Evolutionary conservation across 2,888 invertebrate genomes (phyloP), one percentile per base, ranked within the genome.

Genomic region (Nowickia ferox): DNA sequence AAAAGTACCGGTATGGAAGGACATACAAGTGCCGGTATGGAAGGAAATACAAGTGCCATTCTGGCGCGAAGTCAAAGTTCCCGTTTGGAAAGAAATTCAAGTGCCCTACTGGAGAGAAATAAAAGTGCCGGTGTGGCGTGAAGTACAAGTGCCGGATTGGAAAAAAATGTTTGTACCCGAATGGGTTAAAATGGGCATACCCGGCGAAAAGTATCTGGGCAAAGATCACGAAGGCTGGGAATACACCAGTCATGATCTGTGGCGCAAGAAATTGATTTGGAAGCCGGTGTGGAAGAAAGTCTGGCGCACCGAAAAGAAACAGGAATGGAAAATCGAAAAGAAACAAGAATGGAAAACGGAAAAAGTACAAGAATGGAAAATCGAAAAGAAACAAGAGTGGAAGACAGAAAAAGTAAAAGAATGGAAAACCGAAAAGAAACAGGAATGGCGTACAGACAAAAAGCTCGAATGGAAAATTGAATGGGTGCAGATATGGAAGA

Each of bases 201-300:
- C 96, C 0, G 97, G 97, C 9, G 96, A 96, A 89, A 96, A 97
- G 91, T 96, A 95, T 89, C 93, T 96, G 84, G 97, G 97, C 30
- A 96, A 96, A 90, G 97, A 97, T 93, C 95, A 96, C 84, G 95
- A 96, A 77, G 97, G 97, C 13, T 96, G 96, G 95, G 96, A 97
- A 91, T 96, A 96, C 90, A 96, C 96, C 48, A 96, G 96, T 59
- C 97, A 97, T 90, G 97, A 97, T 92, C 93, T 97, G 44, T 97
- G 97, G 97, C 96, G 96, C 91, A 97, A 97, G 93, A 97, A 96
- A 91, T 93, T 97, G 15, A 84, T 93, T 89, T 95, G 95, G 95
- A 95, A 95, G 89, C 94, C 94, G 87, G 94, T 92, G 9, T 93
- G 96, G 96, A 95, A 96, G 91, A 96, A 97, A 91, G 94, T 96